Evolutionary conservation across 2,888 invertebrate species (phyloP).

Genomic region (Diadegma fenestrale): DNA sequence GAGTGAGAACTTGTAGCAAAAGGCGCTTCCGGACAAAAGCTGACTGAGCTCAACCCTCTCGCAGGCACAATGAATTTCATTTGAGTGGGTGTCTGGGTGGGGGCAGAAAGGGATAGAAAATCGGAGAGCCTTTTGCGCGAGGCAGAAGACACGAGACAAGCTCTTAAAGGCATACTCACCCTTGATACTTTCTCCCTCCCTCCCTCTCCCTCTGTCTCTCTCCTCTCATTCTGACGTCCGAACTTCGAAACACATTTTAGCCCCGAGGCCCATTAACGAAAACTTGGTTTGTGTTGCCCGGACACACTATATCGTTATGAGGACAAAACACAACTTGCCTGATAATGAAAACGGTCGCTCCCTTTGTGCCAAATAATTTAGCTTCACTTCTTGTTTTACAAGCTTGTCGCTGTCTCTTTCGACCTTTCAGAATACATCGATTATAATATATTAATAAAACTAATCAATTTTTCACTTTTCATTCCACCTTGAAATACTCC

Average conservation of each 20-base stretch:
- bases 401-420: slow-evolving; percentile 16
- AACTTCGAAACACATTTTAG: slow-evolving; percentile 80
- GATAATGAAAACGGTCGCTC: slow-evolving; percentile 59
- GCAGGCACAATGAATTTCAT: slow-evolving; percentile 76
- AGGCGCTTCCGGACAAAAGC: slow-evolving; percentile 78
- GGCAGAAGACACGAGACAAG: slow-evolving; percentile 73
- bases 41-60: slow-evolving; percentile 68
- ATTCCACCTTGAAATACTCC: neutral
- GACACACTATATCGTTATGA: slow-evolving; percentile 75
- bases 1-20: slow-evolving; percentile 64
- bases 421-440: slow-evolving; percentile 2
- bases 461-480: neutral
- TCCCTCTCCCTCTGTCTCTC: neutral
- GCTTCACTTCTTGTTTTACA: neutral
- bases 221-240: slow-evolving; percentile 72
- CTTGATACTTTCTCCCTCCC: slow-evolving; percentile 5
- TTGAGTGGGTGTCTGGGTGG: slow-evolving; percentile 60
- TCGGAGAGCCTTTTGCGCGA: slow-evolving; percentile 39
- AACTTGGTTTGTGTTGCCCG: slow-evolving; percentile 71
- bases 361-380: slow-evolving; percentile 67
- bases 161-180: slow-evolving; percentile 76
- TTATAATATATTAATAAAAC: neutral
- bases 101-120: slow-evolving; percentile 13
- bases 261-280: slow-evolving; percentile 75
- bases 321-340: slow-evolving; percentile 65